A percentile compares a stretch with the other conserved stretches of the same genome.
These are phyloP conservation scores for Parotocinclus haroldoi DNA, from an alignment of 2,797 vertebrate species.

Conservation along the genomic window DNA sequence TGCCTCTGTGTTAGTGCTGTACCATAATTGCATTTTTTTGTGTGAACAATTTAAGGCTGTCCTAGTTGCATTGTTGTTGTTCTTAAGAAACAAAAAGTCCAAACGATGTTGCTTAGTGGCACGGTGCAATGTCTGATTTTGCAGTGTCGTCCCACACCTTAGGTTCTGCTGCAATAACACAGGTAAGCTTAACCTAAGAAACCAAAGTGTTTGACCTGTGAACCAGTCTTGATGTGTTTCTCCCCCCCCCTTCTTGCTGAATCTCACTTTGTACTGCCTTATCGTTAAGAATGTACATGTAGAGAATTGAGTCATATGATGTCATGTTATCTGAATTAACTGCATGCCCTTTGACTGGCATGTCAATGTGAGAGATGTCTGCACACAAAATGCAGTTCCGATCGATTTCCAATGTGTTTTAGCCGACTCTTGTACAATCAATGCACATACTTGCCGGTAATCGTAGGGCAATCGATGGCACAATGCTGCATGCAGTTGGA, in stretches of 20 bases:
- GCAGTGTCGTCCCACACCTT: conserved; percentile 98
- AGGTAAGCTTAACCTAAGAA: conserved; percentile 99
- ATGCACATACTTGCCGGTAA: conserved; percentile 46
- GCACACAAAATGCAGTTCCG: background rate
- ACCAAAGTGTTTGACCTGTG: conserved; percentile 68
- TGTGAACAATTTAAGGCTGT: too few species aligned
- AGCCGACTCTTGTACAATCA: conserved; percentile 22
- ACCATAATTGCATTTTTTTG: too few species aligned
- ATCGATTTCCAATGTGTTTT: background rate
- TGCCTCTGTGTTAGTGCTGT: too few species aligned
- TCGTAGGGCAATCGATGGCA: conserved; percentile 39
- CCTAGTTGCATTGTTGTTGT: too few species aligned
- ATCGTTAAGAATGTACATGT: conserved; percentile 20
- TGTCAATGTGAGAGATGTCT: conserved; percentile 34
- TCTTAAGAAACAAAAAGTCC: too few species aligned
- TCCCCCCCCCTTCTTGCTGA: background rate
- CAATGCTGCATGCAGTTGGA: conserved; percentile 67
- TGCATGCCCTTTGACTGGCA: conserved; percentile 64
- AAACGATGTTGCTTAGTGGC: conserved; percentile 88
- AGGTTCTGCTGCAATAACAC: conserved; percentile 99
- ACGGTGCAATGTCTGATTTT: conserved; percentile 92
- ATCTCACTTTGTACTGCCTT: conserved; percentile 38
- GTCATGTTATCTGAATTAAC: conserved; percentile 54
- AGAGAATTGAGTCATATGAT: conserved; percentile 35
- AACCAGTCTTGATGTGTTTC: conserved; percentile 41